These are phyloP conservation scores for Squalus acanthias DNA, from an alignment of 2,797 vertebrate genomes.

Conservation along the genomic window DNA sequence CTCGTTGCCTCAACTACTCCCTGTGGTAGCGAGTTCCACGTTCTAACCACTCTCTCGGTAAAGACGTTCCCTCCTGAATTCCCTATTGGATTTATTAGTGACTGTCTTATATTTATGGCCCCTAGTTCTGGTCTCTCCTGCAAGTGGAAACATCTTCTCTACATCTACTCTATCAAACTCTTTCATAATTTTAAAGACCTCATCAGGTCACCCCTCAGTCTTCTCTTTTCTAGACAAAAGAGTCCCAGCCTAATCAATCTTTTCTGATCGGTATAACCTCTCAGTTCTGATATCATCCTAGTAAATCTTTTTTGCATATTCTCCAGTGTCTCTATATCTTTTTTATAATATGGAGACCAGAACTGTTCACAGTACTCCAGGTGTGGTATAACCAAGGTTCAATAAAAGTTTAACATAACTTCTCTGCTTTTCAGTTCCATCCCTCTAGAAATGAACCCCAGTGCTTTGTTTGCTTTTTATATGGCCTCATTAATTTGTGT, in stretches of 20 bases:
- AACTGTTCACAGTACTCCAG: not conserved
- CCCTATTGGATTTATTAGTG: not conserved
- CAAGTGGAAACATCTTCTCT: not conserved
- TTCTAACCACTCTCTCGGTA: not conserved
- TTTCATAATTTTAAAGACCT: not conserved
- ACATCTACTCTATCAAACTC: not conserved
- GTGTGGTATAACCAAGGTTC: no score
- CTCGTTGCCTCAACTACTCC: not conserved
- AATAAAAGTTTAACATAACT: no score
- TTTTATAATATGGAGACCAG: not conserved
- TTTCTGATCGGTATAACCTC: not conserved
- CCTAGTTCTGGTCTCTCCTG: no score
- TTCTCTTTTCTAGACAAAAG: not conserved
- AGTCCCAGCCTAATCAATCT: not conserved
- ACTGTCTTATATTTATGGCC: not conserved
- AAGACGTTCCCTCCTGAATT: not conserved
- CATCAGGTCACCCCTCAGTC: not conserved
- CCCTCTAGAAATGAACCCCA: no score
- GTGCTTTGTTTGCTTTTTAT: no score
- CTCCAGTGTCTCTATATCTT: not conserved
- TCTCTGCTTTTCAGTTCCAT: no score
- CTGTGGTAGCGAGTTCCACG: not conserved
- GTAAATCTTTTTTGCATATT: not conserved
- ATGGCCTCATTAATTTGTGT: no score
- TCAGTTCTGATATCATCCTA: not conserved